Base-by-base conservation (phyloP, 2,888 invertebrate genomes). In the Osmoderma eremita region DNA sequence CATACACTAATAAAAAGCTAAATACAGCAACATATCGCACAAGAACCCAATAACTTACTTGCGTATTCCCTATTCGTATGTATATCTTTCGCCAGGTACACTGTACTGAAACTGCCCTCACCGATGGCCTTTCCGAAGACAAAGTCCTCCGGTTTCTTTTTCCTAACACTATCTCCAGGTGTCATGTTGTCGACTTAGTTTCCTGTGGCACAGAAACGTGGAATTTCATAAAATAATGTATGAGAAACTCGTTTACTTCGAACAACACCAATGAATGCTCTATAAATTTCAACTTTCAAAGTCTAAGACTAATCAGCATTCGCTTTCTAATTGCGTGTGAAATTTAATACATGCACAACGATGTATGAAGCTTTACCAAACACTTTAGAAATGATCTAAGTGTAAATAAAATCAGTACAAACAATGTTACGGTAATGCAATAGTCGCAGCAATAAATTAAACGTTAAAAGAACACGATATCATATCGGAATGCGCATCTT, bases 31-130 rank as follows among this genome's bases (percentile, higher is more conserved):
- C 12, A 61, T 4, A 17, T 20, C 17, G 12, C 39, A 17, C 13
- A 12, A n/a, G 10, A 41, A 18, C 3, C 15, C 41, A 15, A 22
- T 6, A 39, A 89, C 93, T 89, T 87, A 95, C 95, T 97, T 86
- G 98, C 98, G 89, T 91, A 95, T 86, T 97, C 95, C 78, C 90
- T 92, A 77, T 88, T 90, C 65, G 91, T 92, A 80, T 93, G 91
- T 69, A 95, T 91, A 83, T 98, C 97, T 82, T 93, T 94, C 61
- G 95, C 96, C 74, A 96, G 87, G 82, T 94, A 97, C 62, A 98
- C 98, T 69, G 93, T 94, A 77, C 97, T 97, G 83, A 94, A 99
- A 81, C 97, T 97, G 72, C 98, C 98, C 83, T 98, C 98, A 71
- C 98, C 98, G 76, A 99, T 92, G 70, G 93, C 88, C 85, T 94